Evolutionary conservation across 2,888 invertebrate species (phyloP), one percentile per base, ranked within the genome.

Genomic region (Stegana nigrithorax): DNA sequence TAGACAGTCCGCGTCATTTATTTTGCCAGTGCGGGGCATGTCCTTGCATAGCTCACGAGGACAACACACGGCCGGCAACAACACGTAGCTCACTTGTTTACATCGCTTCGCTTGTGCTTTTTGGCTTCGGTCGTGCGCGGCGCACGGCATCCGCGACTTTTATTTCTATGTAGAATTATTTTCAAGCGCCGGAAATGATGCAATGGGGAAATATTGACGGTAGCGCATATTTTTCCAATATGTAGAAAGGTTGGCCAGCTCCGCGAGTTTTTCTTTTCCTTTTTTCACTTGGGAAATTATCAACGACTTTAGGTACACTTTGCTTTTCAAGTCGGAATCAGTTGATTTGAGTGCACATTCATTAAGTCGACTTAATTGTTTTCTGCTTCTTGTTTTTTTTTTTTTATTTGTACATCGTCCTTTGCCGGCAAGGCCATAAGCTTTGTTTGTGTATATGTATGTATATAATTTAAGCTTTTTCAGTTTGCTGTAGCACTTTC

Each of bases 181-280:
- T 32, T 55, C 36, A 55, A 55, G 32, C 23, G 36, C 53, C 53
- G 53, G 53, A 55, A 55, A 55, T 55, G 32, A 55, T 55, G 53
- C 53, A 55, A 55, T 36, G 32, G 53, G 53, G 53, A 53, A 36
- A 55, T 27, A 55, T 55, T 55, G 53, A n/a, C n/a, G n/a, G n/a
- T n/a, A n/a, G n/a, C n/a, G n/a, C n/a, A n/a, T n/a, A n/a, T n/a
- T n/a, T n/a, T n/a, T n/a, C n/a, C n/a, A n/a, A n/a, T n/a, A n/a
- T n/a, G n/a, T n/a, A n/a, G n/a, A n/a, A n/a, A n/a, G n/a, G n/a
- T n/a, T n/a, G n/a, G n/a, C n/a, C n/a, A n/a, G n/a, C n/a, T n/a
- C n/a, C n/a, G n/a, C n/a, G n/a, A n/a, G n/a, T n/a, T n/a, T n/a
- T n/a, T n/a, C n/a, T n/a, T n/a, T n/a, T n/a, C n/a, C n/a, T n/a